These are phyloP conservation scores for Noctua comes DNA, from an alignment of 2,888 invertebrate species.

Conservation along the genomic window DNA sequence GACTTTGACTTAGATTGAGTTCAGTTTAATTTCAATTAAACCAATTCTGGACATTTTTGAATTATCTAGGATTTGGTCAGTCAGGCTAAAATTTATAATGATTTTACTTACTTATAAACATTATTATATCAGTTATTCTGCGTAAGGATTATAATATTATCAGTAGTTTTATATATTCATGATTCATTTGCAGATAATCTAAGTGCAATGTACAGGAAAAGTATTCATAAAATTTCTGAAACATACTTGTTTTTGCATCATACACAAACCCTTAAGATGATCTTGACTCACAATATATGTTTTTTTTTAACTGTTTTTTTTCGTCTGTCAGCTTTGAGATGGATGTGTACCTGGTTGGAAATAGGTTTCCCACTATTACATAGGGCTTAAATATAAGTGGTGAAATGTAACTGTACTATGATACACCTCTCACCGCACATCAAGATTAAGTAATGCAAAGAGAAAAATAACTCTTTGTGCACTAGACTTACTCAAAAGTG, in stretches of 20 bases:
- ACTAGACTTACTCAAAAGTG: not conserved
- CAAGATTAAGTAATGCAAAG: not conserved
- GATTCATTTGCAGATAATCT: slow-evolving; percentile 26
- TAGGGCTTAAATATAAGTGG: not conserved
- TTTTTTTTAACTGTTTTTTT: not conserved
- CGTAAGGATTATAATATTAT: slow-evolving; percentile 21
- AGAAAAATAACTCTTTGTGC: not conserved
- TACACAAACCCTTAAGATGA: not conserved
- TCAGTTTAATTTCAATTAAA: not conserved
- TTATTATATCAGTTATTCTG: not conserved
- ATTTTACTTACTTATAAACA: not conserved
- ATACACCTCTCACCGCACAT: not conserved
- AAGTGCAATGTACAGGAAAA: not conserved
- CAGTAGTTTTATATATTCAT: not conserved
- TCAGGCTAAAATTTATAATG: not conserved
- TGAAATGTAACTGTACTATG: not conserved
- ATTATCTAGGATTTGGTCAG: not conserved
- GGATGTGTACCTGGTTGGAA: not conserved
- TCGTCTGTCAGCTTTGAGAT: not conserved
- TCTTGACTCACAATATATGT: not conserved
- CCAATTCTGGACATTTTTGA: not conserved
- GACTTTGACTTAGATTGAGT: not conserved
- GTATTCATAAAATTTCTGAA: not conserved
- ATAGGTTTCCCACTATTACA: not conserved
- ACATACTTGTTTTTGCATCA: not conserved